These are phyloP conservation scores for Microdon myrmicae DNA, from an alignment of 2,888 invertebrate genomes.

Conservation along the genomic window DNA sequence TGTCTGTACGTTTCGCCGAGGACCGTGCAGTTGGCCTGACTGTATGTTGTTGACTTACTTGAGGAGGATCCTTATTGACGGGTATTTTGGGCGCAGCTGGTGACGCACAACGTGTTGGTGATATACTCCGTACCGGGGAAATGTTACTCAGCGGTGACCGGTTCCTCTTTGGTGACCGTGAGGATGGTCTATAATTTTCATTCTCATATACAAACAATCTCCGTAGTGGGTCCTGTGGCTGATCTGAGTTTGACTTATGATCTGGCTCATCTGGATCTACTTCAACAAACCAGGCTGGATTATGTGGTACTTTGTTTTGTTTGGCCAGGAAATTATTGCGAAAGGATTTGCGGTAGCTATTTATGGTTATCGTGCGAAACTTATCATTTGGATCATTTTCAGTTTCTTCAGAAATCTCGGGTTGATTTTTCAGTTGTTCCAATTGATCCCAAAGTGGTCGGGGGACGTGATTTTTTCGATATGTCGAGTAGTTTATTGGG, in stretches of 20 bases:
- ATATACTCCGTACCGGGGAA: constrained; percentile 39
- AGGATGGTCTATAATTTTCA: constrained; percentile 63
- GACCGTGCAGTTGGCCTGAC: constrained; percentile 40
- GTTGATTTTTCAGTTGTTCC: constrained; percentile 59
- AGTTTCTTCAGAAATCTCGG: constrained; percentile 54
- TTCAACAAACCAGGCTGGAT: constrained; percentile 66
- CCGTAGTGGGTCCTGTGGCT: constrained; percentile 56
- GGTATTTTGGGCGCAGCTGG: constrained; percentile 51
- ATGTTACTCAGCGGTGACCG: constrained; percentile 48
- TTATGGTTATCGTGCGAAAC: constrained; percentile 64
- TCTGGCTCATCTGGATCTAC: constrained; percentile 57
- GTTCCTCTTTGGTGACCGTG: constrained; percentile 61
- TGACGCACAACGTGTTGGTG: constrained; percentile 53
- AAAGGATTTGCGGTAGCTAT: constrained; percentile 65
- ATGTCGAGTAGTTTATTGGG: constrained; percentile 60
- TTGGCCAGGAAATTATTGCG: constrained; percentile 62
- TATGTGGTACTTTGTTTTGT: constrained; percentile 61
- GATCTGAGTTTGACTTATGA: background rate
- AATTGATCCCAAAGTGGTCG: constrained; percentile 60
- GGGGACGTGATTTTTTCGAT: constrained; percentile 61
- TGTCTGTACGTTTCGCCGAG: constrained; percentile 40
- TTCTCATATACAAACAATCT: constrained; percentile 62
- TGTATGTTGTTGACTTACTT: constrained; percentile 55
- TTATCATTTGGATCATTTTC: constrained; percentile 58
- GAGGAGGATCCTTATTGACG: constrained; percentile 59